Evolutionary conservation across 2,797 vertebrate genomes (phyloP), one percentile per base, ranked within the genome.

Genomic region (Platyrinchus mystaceus): DNA sequence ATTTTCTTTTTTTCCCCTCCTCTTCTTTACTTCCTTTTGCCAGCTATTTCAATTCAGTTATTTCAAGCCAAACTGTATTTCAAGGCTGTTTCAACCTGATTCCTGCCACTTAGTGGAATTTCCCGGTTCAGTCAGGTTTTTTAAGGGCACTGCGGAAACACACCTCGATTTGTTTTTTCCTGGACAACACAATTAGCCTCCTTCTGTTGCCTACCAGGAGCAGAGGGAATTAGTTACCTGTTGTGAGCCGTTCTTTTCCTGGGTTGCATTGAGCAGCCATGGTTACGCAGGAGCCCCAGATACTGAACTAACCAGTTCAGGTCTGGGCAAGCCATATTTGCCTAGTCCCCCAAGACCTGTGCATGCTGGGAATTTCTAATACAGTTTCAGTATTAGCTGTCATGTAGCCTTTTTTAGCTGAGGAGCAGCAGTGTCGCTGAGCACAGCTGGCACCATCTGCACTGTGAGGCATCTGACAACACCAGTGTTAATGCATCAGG

Each of bases 1-100:
- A 11, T 18, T 1, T 34, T 8, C 4, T 6, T 2, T 3, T 14
- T 3, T 6, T 16, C 12, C 5, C 3, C 2, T 7, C 8, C 4
- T 23, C 6, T 3, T n/a, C 27, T 75, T 81, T 44, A 30, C 44
- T 84, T 18, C 34, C 43, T 84, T 41, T 94, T 0, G 0, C n/a
- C 27, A 83, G 52, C 55, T 91, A 28, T 73, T 91, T 83, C 66
- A 79, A 12, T 87, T 46, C 6, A 39, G 44, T 67, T 91, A 58
- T 62, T 92, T 83, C 22, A 91, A 95, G 66, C n/a, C 41, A 62
- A 83, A 39, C 32, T 53, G 5, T 74, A 28, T 64, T 78, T 94
- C 37, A 64, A 12, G 77, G 12, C 34, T 53, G 2, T 80, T 89
- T 88, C 62, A 93, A 4, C 62, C 53, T 22, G 22, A 60, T 88